Percentiles rank a stretch among this genome's conserved stretches.
These are phyloP conservation scores for Platerodrilus igneus DNA, from an alignment of 2,888 invertebrate genomes.

Conservation along the genomic window DNA sequence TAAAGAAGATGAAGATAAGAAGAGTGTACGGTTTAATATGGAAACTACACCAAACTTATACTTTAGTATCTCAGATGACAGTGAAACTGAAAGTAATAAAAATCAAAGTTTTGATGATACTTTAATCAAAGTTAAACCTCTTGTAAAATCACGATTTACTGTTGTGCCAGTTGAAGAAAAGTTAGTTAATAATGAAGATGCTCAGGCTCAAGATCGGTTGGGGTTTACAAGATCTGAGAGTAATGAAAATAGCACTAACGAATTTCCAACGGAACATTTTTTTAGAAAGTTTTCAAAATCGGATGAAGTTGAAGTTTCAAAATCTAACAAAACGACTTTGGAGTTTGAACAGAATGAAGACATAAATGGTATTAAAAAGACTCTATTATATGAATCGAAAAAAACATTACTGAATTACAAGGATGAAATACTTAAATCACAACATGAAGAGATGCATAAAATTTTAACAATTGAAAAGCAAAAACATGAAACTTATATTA, in stretches of 20 bases:
- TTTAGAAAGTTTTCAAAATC: conserved; percentile 31
- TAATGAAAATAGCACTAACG: too few species aligned
- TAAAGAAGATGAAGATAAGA: conserved; percentile 66
- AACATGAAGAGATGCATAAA: conserved; percentile 52
- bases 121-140: conserved; percentile 33
- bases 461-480: conserved; percentile 46
- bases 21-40: conserved; percentile 67
- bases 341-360: conserved; percentile 52
- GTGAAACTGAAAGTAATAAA: conserved; percentile 35
- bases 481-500: conserved; percentile 39
- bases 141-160: conserved; percentile 35
- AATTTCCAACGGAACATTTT: too few species aligned
- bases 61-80: conserved; percentile 44
- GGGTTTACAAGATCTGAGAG: conserved; percentile 25
- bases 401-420: conserved; percentile 45
- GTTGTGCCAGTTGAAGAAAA: conserved; percentile 38
- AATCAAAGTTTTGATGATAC: conserved; percentile 34
- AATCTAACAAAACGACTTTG: neutral
- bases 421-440: conserved; percentile 42
- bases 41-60: conserved; percentile 49
- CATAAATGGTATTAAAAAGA: conserved; percentile 53
- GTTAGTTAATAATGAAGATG: neutral
- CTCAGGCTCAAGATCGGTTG: too few species aligned
- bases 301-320: conserved; percentile 8
- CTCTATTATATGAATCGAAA: conserved; percentile 51